Conservation (phyloP, 1,140 invertebrate species). For the Charaxes varanes region DNA sequence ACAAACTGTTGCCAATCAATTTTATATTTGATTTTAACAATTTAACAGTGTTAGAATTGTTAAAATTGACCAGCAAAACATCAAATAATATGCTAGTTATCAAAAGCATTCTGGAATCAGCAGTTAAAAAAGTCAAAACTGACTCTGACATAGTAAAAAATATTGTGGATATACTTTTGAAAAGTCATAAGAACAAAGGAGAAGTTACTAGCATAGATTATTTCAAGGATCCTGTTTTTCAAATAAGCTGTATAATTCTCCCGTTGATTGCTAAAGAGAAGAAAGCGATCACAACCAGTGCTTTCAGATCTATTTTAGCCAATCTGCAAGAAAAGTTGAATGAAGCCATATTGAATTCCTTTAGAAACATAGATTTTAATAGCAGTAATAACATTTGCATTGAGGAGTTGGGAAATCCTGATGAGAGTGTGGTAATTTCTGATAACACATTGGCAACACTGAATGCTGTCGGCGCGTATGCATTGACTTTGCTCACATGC, state of each 20-base stretch:
- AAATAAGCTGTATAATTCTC: conserved; percentile 53
- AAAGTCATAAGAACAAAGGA: conserved; percentile 33
- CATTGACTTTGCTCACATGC: conserved; percentile 50
- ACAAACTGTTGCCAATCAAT: conserved; percentile 47
- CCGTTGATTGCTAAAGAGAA: conserved; percentile 59
- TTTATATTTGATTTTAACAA: conserved; percentile 49
- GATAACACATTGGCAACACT: conserved; percentile 37
- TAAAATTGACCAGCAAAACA: conserved; percentile 48
- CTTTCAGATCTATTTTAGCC: conserved; percentile 53
- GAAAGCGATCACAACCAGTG: conserved; percentile 47
- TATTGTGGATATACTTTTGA: conserved; percentile 46
- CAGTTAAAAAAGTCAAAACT: conserved; percentile 56
- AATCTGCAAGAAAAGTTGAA: conserved; percentile 62
- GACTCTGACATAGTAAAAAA: conserved; percentile 47
- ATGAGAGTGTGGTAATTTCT: conserved; percentile 18
- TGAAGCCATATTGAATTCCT: conserved; percentile 42
- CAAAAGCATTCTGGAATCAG: conserved; percentile 44
- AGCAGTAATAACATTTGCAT: conserved; percentile 18
- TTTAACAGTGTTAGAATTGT: conserved; percentile 34
- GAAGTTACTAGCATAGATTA: conserved; percentile 33
- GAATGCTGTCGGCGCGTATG: conserved; percentile 57
- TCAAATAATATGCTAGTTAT: conserved; percentile 41
- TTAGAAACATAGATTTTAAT: conserved; percentile 52
- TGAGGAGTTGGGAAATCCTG: conserved; percentile 29
- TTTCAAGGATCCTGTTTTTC: conserved; percentile 49